Conservation (phyloP, 2,113 vertebrate species). For the Pluvialis apricaria region DNA sequence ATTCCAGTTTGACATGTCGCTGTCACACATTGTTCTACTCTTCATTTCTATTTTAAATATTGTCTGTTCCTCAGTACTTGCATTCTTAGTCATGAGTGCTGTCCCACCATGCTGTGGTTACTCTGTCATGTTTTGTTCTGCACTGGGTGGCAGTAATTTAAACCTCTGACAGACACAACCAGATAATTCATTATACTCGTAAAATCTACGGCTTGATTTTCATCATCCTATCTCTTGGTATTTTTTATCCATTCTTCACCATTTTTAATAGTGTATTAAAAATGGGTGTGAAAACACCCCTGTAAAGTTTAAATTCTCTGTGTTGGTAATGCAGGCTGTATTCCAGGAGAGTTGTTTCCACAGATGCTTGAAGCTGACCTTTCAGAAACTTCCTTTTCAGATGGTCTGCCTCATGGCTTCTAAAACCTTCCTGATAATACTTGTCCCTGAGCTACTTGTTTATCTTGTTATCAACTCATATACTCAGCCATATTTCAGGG, state of each 20-base stretch:
- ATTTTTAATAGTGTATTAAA: not conserved
- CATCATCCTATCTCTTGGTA: not conserved
- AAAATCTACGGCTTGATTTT: not conserved
- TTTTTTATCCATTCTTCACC: not conserved
- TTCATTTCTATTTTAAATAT: not conserved
- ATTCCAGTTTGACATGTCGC: not conserved
- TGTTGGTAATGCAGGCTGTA: not conserved
- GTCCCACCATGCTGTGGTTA: not conserved
- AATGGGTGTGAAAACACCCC: not conserved
- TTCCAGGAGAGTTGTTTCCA: not conserved
- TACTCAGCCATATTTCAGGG: not conserved
- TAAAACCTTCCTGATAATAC: not conserved
- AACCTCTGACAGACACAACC: not conserved
- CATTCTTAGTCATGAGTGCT: not conserved
- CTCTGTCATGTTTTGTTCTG: not conserved
- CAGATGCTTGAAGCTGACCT: not conserved
- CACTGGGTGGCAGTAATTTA: not conserved
- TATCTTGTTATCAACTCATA: not conserved
- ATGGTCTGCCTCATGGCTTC: not conserved
- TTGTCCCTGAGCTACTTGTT: not conserved
- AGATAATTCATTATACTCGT: not conserved
- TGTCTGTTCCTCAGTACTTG: not conserved
- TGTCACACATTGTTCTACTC: not conserved
- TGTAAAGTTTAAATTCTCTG: not conserved
- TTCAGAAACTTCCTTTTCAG: not conserved